Conservation (phyloP, 2,113 vertebrate genomes). For the Corapipo altera region DNA sequence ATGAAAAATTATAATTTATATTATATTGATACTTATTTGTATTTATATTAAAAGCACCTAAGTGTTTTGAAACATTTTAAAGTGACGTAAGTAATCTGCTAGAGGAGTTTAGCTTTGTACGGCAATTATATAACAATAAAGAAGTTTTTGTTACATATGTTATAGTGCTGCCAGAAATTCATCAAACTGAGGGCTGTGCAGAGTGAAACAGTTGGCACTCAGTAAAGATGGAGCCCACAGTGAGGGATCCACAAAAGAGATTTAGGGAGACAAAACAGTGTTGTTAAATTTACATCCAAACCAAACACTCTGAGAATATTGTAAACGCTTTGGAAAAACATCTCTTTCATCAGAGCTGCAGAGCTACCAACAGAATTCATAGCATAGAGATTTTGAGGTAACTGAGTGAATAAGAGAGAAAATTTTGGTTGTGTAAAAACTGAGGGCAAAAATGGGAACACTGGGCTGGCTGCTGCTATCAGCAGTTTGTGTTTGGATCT, state of each 20-base stretch:
- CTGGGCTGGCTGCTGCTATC: fast-evolving
- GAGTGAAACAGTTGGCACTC: neutral
- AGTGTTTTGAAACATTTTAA: neutral
- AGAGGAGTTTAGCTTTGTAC: neutral
- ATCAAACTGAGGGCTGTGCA: neutral
- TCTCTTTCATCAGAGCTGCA: neutral
- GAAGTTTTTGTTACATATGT: neutral
- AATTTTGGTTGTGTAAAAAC: neutral
- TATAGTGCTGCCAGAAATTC: neutral
- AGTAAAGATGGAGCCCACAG: neutral
- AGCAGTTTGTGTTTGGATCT: neutral
- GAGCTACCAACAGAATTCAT: neutral
- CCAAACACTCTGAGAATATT: neutral
- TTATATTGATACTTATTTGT: neutral
- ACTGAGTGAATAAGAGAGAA: neutral
- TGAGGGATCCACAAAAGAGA: neutral
- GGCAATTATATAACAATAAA: neutral
- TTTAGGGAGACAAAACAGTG: neutral
- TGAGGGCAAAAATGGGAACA: neutral
- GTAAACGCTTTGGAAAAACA: neutral
- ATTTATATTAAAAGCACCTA: neutral
- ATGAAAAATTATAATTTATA: neutral
- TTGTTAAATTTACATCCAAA: neutral
- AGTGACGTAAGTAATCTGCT: neutral
- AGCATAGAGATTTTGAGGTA: neutral